These are phyloP conservation scores for Metalampra italica DNA, from an alignment of 2,888 invertebrate species.

Conservation along the genomic window DNA sequence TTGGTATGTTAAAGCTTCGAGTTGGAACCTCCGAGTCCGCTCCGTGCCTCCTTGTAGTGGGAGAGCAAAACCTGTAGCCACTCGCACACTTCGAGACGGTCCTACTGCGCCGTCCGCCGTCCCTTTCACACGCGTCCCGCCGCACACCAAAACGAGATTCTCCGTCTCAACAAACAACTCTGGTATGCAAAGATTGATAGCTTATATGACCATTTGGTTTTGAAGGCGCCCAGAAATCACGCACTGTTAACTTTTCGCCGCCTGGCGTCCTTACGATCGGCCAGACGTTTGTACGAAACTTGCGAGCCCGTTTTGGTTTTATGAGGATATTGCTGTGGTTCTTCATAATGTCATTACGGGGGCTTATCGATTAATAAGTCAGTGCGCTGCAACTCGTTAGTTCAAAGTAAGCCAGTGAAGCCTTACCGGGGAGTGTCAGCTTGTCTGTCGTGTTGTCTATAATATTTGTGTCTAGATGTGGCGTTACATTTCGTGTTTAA, in stretches of 20 bases:
- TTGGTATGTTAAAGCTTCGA: constrained; percentile 60
- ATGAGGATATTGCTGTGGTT: constrained; percentile 44
- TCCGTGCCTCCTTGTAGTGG: constrained; percentile 73
- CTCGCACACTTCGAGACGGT: constrained; percentile 67
- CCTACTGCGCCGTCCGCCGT: constrained; percentile 61
- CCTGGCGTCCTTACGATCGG: constrained; percentile 72
- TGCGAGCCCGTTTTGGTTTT: constrained; percentile 26
- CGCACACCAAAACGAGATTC: constrained; percentile 38
- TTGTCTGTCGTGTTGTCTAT: constrained; percentile 32
- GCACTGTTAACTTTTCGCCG: constrained; percentile 76
- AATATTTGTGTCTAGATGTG: constrained; percentile 42
- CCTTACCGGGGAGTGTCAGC: constrained; percentile 43
- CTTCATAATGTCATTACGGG: constrained; percentile 52
- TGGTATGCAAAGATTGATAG: constrained; percentile 80
- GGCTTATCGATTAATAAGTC: constrained; percentile 52
- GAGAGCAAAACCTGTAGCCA: constrained; percentile 78
- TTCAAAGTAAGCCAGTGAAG: constrained; percentile 53
- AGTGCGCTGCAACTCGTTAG: constrained; percentile 42
- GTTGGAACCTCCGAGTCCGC: constrained; percentile 64
- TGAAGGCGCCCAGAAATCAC: constrained; percentile 76
- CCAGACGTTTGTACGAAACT: constrained; percentile 52
- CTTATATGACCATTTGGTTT: constrained; percentile 78
- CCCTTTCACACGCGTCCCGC: constrained; percentile 59
- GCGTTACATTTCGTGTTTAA: constrained; percentile 35
- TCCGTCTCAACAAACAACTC: constrained; percentile 70